phyloP scores from a whole-genome alignment of 2,797 vertebrate genomes.

The Odontamblyopus rebecca region DNA sequence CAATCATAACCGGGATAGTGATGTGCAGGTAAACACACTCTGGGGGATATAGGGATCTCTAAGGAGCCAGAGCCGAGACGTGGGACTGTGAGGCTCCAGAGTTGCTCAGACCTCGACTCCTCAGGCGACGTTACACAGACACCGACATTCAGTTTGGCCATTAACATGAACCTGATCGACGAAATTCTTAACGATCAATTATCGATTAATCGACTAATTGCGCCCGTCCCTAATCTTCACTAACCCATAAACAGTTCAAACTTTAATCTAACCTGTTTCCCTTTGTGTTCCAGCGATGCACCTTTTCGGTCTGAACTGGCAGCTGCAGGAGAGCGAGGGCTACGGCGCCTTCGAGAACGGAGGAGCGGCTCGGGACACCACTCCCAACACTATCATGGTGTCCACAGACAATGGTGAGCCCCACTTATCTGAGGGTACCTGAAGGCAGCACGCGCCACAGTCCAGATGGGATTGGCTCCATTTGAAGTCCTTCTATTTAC shows the following conservation, averaged over 20 bases:
- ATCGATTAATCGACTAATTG: too few relatives aligned
- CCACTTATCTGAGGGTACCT: background rate
- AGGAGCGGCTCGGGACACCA: conserved; percentile 81
- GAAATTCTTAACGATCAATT: too few relatives aligned
- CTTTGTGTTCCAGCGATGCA: conserved; percentile 86
- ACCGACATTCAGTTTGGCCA: too few relatives aligned
- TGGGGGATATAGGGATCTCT: too few relatives aligned
- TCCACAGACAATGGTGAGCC: conserved; percentile 90
- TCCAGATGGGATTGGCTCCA: background rate
- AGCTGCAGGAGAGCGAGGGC: conserved; percentile 93
- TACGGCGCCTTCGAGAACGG: conserved; percentile 94
- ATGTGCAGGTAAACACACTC: too few relatives aligned
- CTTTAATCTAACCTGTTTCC: background rate
- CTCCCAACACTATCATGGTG: conserved; percentile 88
- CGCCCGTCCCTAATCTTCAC: background rate
- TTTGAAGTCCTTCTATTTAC: conserved; percentile 9
- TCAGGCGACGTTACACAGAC: too few relatives aligned
- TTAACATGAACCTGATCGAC: too few relatives aligned
- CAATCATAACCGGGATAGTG: too few relatives aligned
- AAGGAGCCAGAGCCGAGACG: too few relatives aligned
- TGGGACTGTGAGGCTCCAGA: too few relatives aligned
- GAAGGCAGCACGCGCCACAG: background rate
- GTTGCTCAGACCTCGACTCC: too few relatives aligned
- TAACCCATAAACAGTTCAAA: background rate
- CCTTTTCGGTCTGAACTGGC: conserved; percentile 98